A percentile compares a stretch with the other conserved stretches of the same genome.
Conservation (phyloP, 2,888 invertebrate species). For the Mimas tiliae region DNA sequence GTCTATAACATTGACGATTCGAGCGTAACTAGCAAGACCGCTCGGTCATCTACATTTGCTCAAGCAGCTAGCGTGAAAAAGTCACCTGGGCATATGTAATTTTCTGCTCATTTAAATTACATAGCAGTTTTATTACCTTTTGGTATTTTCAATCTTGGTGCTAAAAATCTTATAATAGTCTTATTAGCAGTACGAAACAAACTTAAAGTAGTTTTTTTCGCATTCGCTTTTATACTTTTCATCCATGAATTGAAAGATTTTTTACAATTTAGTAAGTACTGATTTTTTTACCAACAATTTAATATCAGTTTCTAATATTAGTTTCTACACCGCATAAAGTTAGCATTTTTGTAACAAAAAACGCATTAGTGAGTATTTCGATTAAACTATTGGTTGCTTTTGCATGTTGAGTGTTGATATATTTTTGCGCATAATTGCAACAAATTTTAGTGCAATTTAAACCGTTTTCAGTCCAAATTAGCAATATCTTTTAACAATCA, state of each 20-base stretch:
- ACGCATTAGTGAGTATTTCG: background rate
- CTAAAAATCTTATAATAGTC: background rate
- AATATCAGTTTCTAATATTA: background rate
- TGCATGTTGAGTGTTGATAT: background rate
- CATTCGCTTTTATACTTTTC: no score
- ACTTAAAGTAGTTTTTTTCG: no score
- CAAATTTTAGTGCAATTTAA: background rate
- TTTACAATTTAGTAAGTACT: no score
- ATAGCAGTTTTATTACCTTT: background rate
- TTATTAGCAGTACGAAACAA: background rate
- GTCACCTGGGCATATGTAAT: slow-evolving; percentile 39
- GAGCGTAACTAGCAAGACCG: slow-evolving; percentile 45
- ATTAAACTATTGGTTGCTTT: background rate
- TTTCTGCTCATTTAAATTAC: background rate
- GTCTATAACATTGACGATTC: slow-evolving; percentile 48
- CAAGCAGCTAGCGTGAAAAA: slow-evolving; percentile 57
- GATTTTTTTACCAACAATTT: no score
- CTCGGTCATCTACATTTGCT: slow-evolving; percentile 51
- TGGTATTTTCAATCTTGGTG: background rate
- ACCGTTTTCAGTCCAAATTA: slow-evolving; percentile 13
- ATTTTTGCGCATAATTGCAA: background rate
- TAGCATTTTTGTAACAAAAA: background rate
- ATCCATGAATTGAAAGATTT: no score
- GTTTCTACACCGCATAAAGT: background rate
- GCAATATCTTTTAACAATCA: slow-evolving; percentile 27